Conservation (phyloP, 1,140 invertebrate genomes). For the Tenebrio molitor region DNA sequence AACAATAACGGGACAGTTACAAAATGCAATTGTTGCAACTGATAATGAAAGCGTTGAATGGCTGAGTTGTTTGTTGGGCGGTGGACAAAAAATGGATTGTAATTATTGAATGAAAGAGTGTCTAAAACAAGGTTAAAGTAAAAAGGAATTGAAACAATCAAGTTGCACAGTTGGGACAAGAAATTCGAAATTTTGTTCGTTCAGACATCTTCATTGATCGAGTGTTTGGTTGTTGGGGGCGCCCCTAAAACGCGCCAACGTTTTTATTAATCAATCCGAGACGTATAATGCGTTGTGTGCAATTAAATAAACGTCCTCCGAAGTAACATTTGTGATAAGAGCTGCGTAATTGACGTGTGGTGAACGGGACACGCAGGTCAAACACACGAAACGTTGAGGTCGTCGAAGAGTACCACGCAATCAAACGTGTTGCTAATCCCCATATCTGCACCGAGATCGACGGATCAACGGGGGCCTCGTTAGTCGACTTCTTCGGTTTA, state of each 20-base stretch:
- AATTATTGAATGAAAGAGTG: too few relatives aligned
- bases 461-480: conserved; percentile 51
- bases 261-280: conserved; percentile 9
- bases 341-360: conserved; percentile 47
- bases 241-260: too few relatives aligned
- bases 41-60: too few relatives aligned
- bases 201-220: too few relatives aligned
- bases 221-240: too few relatives aligned
- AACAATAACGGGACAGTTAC: background rate
- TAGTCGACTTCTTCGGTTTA: conserved; percentile 47
- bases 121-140: too few relatives aligned
- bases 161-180: too few relatives aligned
- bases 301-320: conserved; percentile 40
- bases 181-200: too few relatives aligned
- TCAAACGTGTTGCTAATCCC: conserved; percentile 53
- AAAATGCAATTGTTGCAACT: background rate
- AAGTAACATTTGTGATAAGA: conserved; percentile 44
- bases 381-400: conserved; percentile 43
- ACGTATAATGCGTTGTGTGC: conserved; percentile 12
- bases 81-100: too few relatives aligned
- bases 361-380: conserved; percentile 43
- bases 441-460: conserved; percentile 51
- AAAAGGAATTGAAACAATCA: too few relatives aligned
- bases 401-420: conserved; percentile 39
- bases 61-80: too few relatives aligned